Conservation (phyloP, 1,140 invertebrate genomes). For the Plectus sambesii region DNA sequence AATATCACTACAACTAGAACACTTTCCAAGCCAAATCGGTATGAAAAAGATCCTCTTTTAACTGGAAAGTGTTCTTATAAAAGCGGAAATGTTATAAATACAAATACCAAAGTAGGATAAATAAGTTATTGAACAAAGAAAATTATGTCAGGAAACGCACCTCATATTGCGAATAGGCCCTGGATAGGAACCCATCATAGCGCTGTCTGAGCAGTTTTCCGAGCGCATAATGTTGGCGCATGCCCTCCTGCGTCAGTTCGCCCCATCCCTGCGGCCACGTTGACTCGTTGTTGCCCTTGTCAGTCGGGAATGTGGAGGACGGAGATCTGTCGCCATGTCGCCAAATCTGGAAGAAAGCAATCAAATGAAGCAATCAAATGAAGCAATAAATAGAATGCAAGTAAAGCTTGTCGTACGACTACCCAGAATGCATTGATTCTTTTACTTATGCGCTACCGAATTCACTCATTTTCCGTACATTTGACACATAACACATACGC, state of each 20-base stretch:
- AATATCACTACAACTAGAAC: no score
- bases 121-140: no score
- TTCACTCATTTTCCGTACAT: not conserved
- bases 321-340: conserved; percentile 42
- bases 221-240: conserved; percentile 36
- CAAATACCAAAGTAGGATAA: no score
- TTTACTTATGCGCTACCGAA: conserved; percentile 6
- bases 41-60: no score
- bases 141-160: conserved; percentile 14
- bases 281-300: conserved; percentile 22
- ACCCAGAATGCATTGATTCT: no score
- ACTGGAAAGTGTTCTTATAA: no score
- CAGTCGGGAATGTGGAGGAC: conserved; percentile 22
- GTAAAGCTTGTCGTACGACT: no score
- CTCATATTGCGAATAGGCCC: conserved; percentile 33
- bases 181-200: conserved; percentile 34
- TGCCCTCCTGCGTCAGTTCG: conserved; percentile 30
- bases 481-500: conserved; percentile 1
- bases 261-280: conserved; percentile 37
- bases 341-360: conserved; percentile 31
- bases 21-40: no score
- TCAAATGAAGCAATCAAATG: conserved; percentile 1
- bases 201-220: conserved; percentile 31
- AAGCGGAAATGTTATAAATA: no score
- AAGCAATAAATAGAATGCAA: not conserved